Evolutionary conservation across 1,140 invertebrate genomes (phyloP).

Genomic region (Pseudomyrmex cubaensis): DNA sequence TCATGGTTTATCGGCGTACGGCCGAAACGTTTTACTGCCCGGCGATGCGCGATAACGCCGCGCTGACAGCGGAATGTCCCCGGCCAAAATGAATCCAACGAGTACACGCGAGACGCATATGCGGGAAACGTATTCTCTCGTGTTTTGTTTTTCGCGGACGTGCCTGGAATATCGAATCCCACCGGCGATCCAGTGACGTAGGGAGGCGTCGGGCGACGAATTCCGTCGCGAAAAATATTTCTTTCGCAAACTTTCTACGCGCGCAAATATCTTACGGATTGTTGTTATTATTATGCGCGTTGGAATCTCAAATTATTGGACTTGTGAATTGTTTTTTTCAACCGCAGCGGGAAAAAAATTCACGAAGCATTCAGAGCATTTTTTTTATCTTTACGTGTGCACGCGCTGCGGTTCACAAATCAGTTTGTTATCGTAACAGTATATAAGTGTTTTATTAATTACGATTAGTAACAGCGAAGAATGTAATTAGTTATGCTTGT

Average conservation of each 20-base stretch:
- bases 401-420: no score
- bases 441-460: no score
- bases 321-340: no score
- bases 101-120: constrained; percentile 70
- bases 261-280: no score
- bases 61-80: constrained; percentile 72
- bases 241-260: no score
- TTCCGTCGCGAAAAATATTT: neutral
- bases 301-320: neutral
- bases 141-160: constrained; percentile 68
- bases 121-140: constrained; percentile 71
- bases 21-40: constrained; percentile 71
- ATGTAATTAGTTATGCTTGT: no score
- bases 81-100: constrained; percentile 72
- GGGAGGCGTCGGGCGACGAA: neutral
- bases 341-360: no score
- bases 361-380: no score
- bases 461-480: no score
- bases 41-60: constrained; percentile 72
- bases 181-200: constrained; percentile 60
- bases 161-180: constrained; percentile 67
- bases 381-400: no score
- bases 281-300: no score
- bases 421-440: no score
- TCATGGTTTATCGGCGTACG: constrained; percentile 73